Base-by-base conservation (phyloP, 2,113 vertebrate genomes). In the Cinclus mexicanus region DNA sequence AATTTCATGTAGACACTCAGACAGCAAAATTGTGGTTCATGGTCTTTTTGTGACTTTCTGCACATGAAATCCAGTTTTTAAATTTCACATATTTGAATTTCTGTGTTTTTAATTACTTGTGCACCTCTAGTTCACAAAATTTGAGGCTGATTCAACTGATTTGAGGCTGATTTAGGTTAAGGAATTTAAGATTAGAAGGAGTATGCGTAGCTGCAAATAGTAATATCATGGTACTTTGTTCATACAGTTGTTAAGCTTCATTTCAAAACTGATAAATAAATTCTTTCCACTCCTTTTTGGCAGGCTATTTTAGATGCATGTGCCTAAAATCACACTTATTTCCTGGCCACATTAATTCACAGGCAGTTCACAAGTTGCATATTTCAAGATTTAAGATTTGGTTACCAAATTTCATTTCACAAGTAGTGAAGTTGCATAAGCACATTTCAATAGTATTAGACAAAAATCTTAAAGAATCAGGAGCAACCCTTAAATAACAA, bases 331-430 rank as follows among this genome's bases (percentile, higher is more conserved):
- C 11, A 31, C 10, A 67, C 6, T 77, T 50, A 68, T 47, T 67
- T 87, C 15, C 39, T 59, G 12, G 13, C 1, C 18, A 61, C 8
- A 33, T 70, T 57, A 77, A 35, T 55, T 70, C 46, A 49, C 9
- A 77, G 13, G 3, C 23, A 15, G 11, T 31, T 86, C 7, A 23
- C 9, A 41, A 47, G 0, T 22, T 2, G 0, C 12, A 33, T 39
- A 56, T 68, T 61, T 68, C 47, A 68, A 64, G n/a, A 76, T 35
- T 37, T 39, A 55, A 65, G 8, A 25, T 72, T 86, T 65, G 4
- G 1, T 80, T 61, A 74, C 14, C 21, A 50, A 21, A 67, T 50
- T 50, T 15, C 17, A 56, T 72, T 79, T 70, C 2, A 9, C 24
- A 69, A 61, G 5, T 25, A 57, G 11, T 57, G 72, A 89, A 70